These are phyloP conservation scores for Cirrhinus molitorella DNA, from an alignment of 2,797 vertebrate genomes.

Conservation along the genomic window DNA sequence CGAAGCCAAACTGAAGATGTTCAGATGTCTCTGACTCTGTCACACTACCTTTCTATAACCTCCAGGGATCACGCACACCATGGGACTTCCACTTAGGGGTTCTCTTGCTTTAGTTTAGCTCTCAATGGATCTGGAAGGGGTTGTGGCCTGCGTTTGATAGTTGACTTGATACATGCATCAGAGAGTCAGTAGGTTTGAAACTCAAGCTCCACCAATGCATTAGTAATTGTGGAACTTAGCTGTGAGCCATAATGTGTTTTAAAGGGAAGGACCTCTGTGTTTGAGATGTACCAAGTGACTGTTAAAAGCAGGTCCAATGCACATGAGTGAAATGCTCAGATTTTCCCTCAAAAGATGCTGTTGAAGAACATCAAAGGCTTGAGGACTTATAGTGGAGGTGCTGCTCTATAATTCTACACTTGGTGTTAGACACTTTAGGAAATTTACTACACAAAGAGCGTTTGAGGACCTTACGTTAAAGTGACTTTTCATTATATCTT, in stretches of 20 bases:
- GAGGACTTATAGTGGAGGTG: conserved; percentile 46
- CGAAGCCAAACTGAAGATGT: conserved; percentile 34
- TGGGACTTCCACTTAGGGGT: conserved; percentile 47
- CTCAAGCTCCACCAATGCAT: not conserved
- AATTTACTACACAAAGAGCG: conserved; percentile 59
- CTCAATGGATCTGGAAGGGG: conserved; percentile 35
- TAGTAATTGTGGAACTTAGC: conserved; percentile 12
- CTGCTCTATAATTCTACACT: conserved; percentile 41
- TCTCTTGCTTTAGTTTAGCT: conserved; percentile 58
- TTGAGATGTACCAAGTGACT: conserved; percentile 62
- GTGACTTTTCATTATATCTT: conserved; percentile 55
- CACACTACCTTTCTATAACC: conserved; percentile 60
- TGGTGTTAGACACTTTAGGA: conserved; percentile 51
- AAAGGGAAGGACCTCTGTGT: conserved; percentile 50
- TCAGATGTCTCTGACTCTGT: conserved; percentile 55
- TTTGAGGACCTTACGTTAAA: conserved; percentile 45
- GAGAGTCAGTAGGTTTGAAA: conserved; percentile 53
- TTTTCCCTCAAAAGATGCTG: conserved; percentile 15
- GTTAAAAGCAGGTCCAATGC: conserved; percentile 58
- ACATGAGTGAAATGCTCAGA: conserved; percentile 19
- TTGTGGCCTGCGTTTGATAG: conserved; percentile 60
- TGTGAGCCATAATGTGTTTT: conserved; percentile 50
- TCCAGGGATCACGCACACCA: conserved; percentile 45
- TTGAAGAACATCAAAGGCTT: conserved; percentile 48
- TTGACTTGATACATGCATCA: conserved; percentile 62